These are phyloP conservation scores for Elmis aenea DNA, from an alignment of 2,888 invertebrate genomes.

Conservation along the genomic window DNA sequence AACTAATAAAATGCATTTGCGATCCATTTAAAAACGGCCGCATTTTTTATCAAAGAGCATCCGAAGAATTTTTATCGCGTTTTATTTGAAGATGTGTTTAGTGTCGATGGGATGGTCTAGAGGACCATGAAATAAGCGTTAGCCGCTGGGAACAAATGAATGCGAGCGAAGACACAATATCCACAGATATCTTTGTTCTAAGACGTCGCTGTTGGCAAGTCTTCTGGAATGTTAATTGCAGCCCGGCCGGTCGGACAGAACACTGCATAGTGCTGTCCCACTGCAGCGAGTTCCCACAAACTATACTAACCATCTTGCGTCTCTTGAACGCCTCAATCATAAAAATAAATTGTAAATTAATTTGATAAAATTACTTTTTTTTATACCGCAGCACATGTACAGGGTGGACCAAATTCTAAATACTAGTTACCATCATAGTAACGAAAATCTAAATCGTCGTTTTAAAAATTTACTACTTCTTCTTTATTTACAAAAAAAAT, in stretches of 20 bases:
- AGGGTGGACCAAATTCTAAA: too few relatives aligned
- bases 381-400: too few relatives aligned
- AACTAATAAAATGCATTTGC: constrained; percentile 9
- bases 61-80: constrained; percentile 3
- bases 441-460: too few relatives aligned
- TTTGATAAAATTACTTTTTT: too few relatives aligned
- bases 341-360: too few relatives aligned
- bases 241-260: constrained; percentile 38
- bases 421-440: too few relatives aligned
- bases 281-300: constrained; percentile 19
- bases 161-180: constrained; percentile 29
- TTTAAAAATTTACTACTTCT: too few relatives aligned
- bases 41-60: not conserved
- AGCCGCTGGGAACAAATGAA: constrained; percentile 27
- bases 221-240: constrained; percentile 45
- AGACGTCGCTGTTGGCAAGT: constrained; percentile 44
- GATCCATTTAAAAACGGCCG: constrained; percentile 3
- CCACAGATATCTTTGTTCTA: constrained; percentile 44
- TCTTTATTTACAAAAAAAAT: too few relatives aligned
- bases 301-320: not conserved
- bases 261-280: constrained; percentile 26
- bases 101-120: constrained; percentile 7
- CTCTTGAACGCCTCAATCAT: too few relatives aligned
- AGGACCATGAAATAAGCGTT: constrained; percentile 26
- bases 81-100: constrained; percentile 3